phyloP scores from a whole-genome alignment of 2,888 invertebrate species.

The Tillus elongatus region DNA sequence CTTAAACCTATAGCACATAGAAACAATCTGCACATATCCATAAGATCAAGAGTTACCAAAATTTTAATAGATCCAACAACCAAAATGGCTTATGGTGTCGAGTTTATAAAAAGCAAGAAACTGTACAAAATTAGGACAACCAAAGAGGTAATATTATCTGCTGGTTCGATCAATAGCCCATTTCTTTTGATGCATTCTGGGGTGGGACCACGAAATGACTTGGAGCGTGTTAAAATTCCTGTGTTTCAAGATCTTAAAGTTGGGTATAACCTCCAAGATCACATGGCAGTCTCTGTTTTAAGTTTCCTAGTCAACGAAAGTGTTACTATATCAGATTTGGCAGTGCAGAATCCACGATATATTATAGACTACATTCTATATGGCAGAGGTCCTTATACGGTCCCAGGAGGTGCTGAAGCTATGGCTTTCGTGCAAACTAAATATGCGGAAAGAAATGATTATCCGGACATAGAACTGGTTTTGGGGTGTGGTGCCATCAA shows the following conservation, averaged over 20 bases:
- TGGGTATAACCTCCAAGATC: conserved; percentile 75
- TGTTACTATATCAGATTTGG: conserved; percentile 55
- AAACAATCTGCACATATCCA: conserved; percentile 61
- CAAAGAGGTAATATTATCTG: conserved; percentile 70
- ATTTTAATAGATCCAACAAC: conserved; percentile 55
- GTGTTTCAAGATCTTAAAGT: conserved; percentile 62
- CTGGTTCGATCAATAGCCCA: conserved; percentile 76
- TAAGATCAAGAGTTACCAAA: conserved; percentile 57
- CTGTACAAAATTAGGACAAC: conserved; percentile 48
- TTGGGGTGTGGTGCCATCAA: conserved; percentile 68
- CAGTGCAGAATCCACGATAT: conserved; percentile 45
- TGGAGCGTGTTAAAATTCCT: conserved; percentile 50
- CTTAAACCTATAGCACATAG: conserved; percentile 56
- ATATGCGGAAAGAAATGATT: conserved; percentile 43
- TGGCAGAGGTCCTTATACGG: conserved; percentile 61
- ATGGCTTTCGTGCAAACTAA: conserved; percentile 66
- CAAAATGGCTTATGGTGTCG: conserved; percentile 57
- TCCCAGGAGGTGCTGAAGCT: conserved; percentile 71
- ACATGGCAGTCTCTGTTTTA: conserved; percentile 62
- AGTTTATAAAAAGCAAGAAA: conserved; percentile 54
- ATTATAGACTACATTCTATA: conserved; percentile 53
- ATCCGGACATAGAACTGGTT: conserved; percentile 73
- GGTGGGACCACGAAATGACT: conserved; percentile 58
- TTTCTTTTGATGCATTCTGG: conserved; percentile 82
- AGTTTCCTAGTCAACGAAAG: conserved; percentile 64